phyloP scores from a whole-genome alignment of 2,888 invertebrate genomes.

The Tachina lurida region DNA sequence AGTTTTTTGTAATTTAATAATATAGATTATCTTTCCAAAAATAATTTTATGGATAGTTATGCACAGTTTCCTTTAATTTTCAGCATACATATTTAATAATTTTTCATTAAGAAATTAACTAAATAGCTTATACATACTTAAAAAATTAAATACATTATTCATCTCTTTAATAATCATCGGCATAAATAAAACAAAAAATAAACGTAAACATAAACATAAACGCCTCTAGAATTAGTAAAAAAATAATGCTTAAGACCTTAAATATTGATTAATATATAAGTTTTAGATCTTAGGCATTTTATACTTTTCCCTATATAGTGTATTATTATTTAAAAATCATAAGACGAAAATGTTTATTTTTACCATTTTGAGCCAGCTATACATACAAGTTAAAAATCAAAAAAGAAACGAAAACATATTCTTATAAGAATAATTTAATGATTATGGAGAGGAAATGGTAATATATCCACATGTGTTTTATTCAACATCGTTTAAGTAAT shows the following conservation, averaged over 20 bases:
- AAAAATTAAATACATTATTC: conserved; percentile 50
- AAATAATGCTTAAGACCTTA: conserved; percentile 66
- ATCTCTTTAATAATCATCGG: conserved; percentile 72
- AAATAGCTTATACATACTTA: conserved; percentile 58
- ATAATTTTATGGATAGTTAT: conserved; percentile 34
- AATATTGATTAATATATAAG: conserved; percentile 61
- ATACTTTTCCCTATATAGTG: conserved; percentile 65
- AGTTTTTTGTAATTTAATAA: conserved; percentile 27
- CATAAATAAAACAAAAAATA: conserved; percentile 75
- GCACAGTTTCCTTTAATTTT: conserved; percentile 47
- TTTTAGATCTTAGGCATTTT: conserved; percentile 63
- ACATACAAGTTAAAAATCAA: conserved; percentile 43
- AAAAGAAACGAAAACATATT: conserved; percentile 23
- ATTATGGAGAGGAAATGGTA: conserved; percentile 54
- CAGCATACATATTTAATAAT: conserved; percentile 41
- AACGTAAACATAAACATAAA: conserved; percentile 55
- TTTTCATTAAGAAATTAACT: conserved; percentile 31
- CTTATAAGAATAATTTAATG: conserved; percentile 43
- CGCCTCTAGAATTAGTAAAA: conserved; percentile 64
- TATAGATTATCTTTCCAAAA: conserved; percentile 55
- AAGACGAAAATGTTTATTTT: conserved; percentile 74
- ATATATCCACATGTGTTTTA: conserved; percentile 49
- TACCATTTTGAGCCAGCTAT: conserved; percentile 72
- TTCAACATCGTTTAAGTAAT: conserved; percentile 60
- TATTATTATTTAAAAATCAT: conserved; percentile 65